phyloP scores from a whole-genome alignment of 1,140 invertebrate species.

The Drosophila leontia region DNA sequence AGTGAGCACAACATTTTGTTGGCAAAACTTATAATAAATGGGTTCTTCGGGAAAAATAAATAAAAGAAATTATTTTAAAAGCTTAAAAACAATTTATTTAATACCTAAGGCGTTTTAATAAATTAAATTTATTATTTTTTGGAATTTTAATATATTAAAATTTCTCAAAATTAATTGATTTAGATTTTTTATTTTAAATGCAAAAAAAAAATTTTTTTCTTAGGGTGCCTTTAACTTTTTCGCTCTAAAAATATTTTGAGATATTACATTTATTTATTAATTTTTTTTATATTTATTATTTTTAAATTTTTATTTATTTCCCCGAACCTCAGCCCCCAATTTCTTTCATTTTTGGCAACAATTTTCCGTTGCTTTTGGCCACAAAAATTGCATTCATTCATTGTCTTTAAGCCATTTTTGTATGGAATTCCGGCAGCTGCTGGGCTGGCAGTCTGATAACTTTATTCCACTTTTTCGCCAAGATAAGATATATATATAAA shows the following conservation, averaged over 20 bases:
- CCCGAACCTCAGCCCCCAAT: too few species aligned
- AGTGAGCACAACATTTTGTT: conserved; percentile 8
- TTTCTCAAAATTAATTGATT: neutral
- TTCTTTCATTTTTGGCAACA: neutral
- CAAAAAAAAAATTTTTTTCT: neutral
- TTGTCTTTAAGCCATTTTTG: conserved; percentile 26
- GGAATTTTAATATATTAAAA: too few species aligned
- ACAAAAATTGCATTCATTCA: conserved; percentile 15
- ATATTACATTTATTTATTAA: neutral
- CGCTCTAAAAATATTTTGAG: neutral
- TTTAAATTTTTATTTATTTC: neutral
- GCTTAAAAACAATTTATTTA: neutral
- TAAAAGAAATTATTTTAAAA: neutral
- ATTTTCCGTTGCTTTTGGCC: neutral
- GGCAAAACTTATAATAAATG: conserved; percentile 2
- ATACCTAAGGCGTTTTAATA: neutral
- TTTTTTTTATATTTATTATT: neutral
- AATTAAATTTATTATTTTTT: neutral
- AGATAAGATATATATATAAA: conserved; percentile 18
- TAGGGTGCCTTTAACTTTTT: neutral
- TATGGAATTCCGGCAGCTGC: conserved; percentile 4
- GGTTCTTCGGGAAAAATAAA: neutral
- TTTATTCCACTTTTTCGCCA: conserved; percentile 46
- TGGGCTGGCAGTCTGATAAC: conserved; percentile 10
- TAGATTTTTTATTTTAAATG: neutral